These are phyloP conservation scores for Coelopa frigida DNA, from an alignment of 1,140 invertebrate species.

Conservation along the genomic window DNA sequence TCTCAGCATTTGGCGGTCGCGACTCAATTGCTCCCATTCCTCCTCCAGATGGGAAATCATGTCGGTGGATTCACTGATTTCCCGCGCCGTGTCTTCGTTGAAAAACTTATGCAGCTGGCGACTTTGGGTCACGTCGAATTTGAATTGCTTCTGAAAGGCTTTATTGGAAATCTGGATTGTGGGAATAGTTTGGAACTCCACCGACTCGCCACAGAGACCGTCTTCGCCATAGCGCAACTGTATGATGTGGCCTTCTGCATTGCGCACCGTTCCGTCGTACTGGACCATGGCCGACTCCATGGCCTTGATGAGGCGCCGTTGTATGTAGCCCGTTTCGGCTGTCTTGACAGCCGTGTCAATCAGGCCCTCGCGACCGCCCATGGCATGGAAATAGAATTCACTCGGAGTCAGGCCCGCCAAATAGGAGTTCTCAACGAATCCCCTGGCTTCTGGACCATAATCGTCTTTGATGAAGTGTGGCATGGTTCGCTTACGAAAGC, in stretches of 20 bases:
- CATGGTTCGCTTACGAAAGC: conserved; percentile 92
- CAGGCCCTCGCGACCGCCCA: conserved; percentile 98
- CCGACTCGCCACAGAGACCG: conserved; percentile 85
- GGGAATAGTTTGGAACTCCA: conserved; percentile 89
- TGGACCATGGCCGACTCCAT: conserved; percentile 99
- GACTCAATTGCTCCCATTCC: conserved; percentile 87
- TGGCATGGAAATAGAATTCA: conserved; percentile 98
- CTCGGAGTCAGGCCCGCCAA: conserved; percentile 94
- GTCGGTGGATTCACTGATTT: conserved; percentile 81
- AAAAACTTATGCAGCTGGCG: conserved; percentile 78
- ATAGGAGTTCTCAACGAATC: conserved; percentile 99
- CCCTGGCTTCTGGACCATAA: conserved; percentile 95
- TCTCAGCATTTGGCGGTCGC: conserved; percentile 75
- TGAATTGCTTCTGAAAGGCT: conserved; percentile 88
- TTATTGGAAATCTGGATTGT: conserved; percentile 90
- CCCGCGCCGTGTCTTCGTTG: conserved; percentile 84
- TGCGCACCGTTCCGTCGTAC: conserved; percentile 90
- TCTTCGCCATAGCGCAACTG: conserved; percentile 96
- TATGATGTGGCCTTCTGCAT: conserved; percentile 88
- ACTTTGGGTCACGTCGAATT: conserved; percentile 91
- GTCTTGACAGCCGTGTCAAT: conserved; percentile 99
- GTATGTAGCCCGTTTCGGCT: conserved; percentile 97
- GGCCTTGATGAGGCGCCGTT: conserved; percentile 97
- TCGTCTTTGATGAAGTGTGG: conserved; percentile 99
- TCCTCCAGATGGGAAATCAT: conserved; percentile 81